These are phyloP conservation scores for Yponomeuta malinellus DNA, from an alignment of 2,888 invertebrate genomes.

Conservation along the genomic window DNA sequence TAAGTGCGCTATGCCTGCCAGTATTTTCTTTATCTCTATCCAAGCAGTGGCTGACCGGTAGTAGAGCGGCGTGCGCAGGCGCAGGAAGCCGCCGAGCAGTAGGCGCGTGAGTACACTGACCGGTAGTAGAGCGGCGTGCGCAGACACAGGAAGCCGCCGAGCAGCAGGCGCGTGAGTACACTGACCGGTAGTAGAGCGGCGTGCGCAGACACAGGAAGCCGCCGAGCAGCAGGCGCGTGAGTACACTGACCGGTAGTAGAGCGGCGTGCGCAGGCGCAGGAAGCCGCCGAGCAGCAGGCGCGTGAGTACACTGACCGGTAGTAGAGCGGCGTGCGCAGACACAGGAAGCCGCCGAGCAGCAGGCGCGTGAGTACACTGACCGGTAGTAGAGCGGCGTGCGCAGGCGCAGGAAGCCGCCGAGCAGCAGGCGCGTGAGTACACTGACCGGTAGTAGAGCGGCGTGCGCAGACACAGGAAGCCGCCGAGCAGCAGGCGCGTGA, in stretches of 20 bases:
- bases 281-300: conserved; percentile 82
- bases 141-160: conserved; percentile 45
- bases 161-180: too few relatives aligned
- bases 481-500: too few relatives aligned
- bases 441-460: not conserved
- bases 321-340: conserved; percentile 75
- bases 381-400: conserved; percentile 58
- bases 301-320: conserved; percentile 75
- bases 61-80: conserved; percentile 59
- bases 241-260: conserved; percentile 73
- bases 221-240: conserved; percentile 65
- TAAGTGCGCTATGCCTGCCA: too few relatives aligned
- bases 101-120: conserved; percentile 42
- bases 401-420: conserved; percentile 35
- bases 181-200: conserved; percentile 77
- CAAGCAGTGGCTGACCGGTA: not conserved
- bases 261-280: conserved; percentile 61
- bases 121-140: conserved; percentile 58
- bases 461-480: too few relatives aligned
- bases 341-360: conserved; percentile 76
- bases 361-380: conserved; percentile 77
- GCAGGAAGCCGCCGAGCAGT: too few relatives aligned
- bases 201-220: conserved; percentile 48
- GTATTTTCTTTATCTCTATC: too few relatives aligned
- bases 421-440: too few relatives aligned